Evolutionary conservation across 2,113 vertebrate species (phyloP).

Genomic region (Cinclus cinclus): DNA sequence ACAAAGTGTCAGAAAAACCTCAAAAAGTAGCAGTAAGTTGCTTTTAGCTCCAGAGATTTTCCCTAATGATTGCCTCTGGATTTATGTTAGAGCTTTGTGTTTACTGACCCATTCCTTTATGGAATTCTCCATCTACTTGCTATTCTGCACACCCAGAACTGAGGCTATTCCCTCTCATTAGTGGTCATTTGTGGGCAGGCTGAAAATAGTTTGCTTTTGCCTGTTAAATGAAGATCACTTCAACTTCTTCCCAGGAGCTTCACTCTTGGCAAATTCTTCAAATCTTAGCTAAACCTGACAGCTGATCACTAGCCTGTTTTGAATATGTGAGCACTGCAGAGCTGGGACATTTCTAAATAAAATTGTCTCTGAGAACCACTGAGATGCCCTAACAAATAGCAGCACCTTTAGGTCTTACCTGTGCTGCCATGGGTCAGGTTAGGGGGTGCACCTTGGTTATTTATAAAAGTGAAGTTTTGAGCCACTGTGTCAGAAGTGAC

Average conservation of each 20-base stretch:
- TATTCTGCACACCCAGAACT: not conserved
- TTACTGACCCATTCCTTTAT: not conserved
- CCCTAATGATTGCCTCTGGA: not conserved
- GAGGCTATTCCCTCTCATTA: not conserved
- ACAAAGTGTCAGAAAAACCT: not conserved
- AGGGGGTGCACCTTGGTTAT: not conserved
- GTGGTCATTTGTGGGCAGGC: not conserved
- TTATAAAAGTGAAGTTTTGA: not conserved
- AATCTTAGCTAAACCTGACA: not conserved
- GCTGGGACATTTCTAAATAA: not conserved
- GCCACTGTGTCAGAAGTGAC: not conserved
- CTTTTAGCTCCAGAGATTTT: not conserved
- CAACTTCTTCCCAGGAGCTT: not conserved
- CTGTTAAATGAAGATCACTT: not conserved
- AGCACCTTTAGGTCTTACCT: not conserved
- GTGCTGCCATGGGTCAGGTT: not conserved
- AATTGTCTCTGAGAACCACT: not conserved
- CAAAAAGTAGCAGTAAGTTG: not conserved
- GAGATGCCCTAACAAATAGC: not conserved
- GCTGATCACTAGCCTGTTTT: not conserved
- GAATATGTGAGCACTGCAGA: not conserved
- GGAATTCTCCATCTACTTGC: not conserved
- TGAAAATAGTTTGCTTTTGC: not conserved
- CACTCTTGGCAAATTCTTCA: not conserved
- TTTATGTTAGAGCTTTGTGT: not conserved